phyloP scores from a whole-genome alignment of 2,797 vertebrate species.

The Onychomys leucogaster region DNA sequence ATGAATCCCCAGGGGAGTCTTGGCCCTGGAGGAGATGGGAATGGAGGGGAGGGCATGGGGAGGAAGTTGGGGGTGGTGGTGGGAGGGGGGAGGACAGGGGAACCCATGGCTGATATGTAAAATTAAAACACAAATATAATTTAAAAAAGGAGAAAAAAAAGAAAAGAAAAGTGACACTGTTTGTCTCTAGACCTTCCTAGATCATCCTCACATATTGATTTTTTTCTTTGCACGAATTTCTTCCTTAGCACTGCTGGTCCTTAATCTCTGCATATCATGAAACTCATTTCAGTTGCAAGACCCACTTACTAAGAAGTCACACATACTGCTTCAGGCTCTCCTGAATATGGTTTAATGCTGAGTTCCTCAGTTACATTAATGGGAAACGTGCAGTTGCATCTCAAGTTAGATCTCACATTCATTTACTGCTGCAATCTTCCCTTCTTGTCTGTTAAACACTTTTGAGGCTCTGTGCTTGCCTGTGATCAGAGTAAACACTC shows the following conservation, averaged over 20 bases:
- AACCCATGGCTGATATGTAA: no score
- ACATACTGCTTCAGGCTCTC: constrained; percentile 50
- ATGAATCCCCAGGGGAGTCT: no score
- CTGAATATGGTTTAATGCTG: constrained; percentile 30
- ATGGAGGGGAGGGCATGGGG: no score
- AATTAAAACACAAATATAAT: no score
- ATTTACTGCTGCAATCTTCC: neutral
- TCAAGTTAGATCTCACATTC: neutral
- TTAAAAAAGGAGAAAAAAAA: no score
- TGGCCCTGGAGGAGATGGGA: no score
- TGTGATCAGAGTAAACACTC: neutral
- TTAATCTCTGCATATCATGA: constrained; percentile 66
- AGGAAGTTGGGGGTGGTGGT: no score
- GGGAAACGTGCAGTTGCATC: constrained; percentile 38
- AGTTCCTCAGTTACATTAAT: constrained; percentile 40
- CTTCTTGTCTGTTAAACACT: neutral
- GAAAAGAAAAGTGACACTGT: neutral
- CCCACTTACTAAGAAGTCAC: constrained; percentile 46
- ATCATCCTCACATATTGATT: neutral
- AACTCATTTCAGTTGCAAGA: constrained; percentile 52
- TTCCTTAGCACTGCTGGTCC: neutral
- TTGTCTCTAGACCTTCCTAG: neutral
- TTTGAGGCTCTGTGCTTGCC: neutral
- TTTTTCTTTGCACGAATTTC: constrained; percentile 10
- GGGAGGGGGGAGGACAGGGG: no score